phyloP scores from a whole-genome alignment of 2,797 vertebrate species.

The Sebastes melanostomus region DNA sequence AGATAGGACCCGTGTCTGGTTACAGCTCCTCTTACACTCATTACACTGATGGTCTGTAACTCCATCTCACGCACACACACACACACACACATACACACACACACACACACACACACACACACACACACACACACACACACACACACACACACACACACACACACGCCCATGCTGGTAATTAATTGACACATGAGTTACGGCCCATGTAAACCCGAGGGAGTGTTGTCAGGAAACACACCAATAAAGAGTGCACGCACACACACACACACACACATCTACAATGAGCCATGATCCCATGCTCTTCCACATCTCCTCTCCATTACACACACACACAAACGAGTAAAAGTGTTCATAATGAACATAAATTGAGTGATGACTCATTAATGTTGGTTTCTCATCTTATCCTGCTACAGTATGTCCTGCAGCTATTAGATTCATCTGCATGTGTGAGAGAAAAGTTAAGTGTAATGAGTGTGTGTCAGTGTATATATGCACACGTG shows the following conservation, averaged over 20 bases:
- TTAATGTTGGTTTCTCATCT: constrained; percentile 46
- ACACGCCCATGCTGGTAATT: constrained; percentile 51
- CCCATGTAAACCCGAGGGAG: constrained; percentile 50
- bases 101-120: constrained; percentile 10
- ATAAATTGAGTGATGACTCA: constrained; percentile 57
- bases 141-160: constrained; percentile 5
- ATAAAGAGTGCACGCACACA: not conserved
- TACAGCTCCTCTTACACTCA: constrained; percentile 62
- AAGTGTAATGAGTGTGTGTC: not conserved
- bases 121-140: not conserved
- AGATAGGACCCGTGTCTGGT: constrained; percentile 58
- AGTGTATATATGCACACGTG: not conserved
- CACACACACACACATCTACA: not conserved
- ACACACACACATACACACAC: constrained; percentile 8
- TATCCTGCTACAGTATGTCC: constrained; percentile 23
- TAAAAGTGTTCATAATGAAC: constrained; percentile 15
- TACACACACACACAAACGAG: not conserved
- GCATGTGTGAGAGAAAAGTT: not conserved
- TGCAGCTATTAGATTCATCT: constrained; percentile 28
- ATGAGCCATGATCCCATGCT: not conserved
- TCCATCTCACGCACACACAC: constrained; percentile 36
- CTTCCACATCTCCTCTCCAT: not conserved
- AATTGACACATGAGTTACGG: constrained; percentile 62
- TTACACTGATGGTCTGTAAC: constrained; percentile 74
- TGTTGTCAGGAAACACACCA: constrained; percentile 25